Evolutionary conservation across 1,140 invertebrate species (phyloP).

Genomic region (Aphaenogaster floridana): DNA sequence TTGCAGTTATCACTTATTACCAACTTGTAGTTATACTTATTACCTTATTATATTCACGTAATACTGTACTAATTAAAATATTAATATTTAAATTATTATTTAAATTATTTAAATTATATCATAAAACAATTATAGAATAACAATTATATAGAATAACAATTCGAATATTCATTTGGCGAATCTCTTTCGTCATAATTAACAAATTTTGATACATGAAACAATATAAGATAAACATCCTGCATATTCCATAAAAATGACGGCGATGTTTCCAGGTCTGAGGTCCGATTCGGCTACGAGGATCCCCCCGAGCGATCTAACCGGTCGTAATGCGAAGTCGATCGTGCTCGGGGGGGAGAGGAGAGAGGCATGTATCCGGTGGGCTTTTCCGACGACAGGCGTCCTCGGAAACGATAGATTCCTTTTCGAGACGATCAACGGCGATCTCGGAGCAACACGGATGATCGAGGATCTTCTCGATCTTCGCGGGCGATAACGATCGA

Average conservation of each 20-base stretch:
- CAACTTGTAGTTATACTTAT: not conserved
- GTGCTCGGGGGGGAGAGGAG: slow-evolving; percentile 25
- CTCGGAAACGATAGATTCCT: slow-evolving; percentile 15
- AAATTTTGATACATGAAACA: not conserved
- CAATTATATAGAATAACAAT: not conserved
- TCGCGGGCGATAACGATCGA: slow-evolving; percentile 15
- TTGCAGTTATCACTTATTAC: too few species aligned
- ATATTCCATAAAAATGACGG: not conserved
- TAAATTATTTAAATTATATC: not conserved
- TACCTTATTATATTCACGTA: not conserved
- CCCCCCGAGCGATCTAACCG: slow-evolving; percentile 27
- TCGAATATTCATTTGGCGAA: not conserved
- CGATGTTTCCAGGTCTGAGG: slow-evolving; percentile 21
- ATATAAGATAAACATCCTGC: not conserved
- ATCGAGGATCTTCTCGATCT: not conserved
- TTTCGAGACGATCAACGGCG: slow-evolving; percentile 7
- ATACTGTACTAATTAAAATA: not conserved
- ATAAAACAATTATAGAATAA: not conserved
- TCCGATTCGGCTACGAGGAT: not conserved
- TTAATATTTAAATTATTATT: not conserved
- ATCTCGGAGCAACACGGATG: not conserved
- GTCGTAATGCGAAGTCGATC: slow-evolving; percentile 38
- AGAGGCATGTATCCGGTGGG: not conserved
- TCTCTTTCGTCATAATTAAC: not conserved
- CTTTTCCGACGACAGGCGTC: not conserved